Base-by-base conservation (phyloP, 2,113 vertebrate genomes). In the Lampris megalopsis region DNA sequence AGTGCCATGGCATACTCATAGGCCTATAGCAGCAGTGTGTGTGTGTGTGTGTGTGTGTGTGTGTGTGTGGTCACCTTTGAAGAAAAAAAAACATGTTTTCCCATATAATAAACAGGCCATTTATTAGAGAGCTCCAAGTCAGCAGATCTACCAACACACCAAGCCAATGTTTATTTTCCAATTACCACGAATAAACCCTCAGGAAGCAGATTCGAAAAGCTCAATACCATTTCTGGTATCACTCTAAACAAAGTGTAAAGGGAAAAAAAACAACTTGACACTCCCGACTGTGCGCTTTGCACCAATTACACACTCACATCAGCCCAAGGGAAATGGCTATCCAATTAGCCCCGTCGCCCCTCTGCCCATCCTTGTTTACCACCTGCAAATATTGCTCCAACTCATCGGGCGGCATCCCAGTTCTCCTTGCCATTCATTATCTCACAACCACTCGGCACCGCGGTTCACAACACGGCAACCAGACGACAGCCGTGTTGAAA, bases 331-430 rank as follows among this genome's bases (percentile, higher is more conserved):
- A 84, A 84, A 86, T 48, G 2, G 71, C 68, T 81, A 90, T 83
- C 76, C 74, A 88, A 90, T 91, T 90, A 90, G 73, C 80, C 63
- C 60, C 70, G 75, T 85, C 87, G 77, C 82, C 82, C 71, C 9
- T 41, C 7, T 40, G 68, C 74, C 24, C 59, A 64, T 54, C 82
- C 83, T 84, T 61, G 78, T 78, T 89, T 64, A 77, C 69, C 67
- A 80, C 80, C 67, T 77, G 78, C 50, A 60, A 76, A 73, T 67
- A 73, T 73, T 74, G 45, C 62, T 64, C 63, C 62, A 35, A 68
- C 61, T 67, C 53, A 2, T 3, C 10, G 75, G 65, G 62, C 6
- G 45, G 66, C 42, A 71, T 38, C 53, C 49, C 9, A 38, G 40
- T 38, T 63, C 35, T 38, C 8, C 8, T 7, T 9, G 35, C 35